These are phyloP conservation scores for Donacobius atricapilla DNA, from an alignment of 2,113 vertebrate genomes.

Conservation along the genomic window DNA sequence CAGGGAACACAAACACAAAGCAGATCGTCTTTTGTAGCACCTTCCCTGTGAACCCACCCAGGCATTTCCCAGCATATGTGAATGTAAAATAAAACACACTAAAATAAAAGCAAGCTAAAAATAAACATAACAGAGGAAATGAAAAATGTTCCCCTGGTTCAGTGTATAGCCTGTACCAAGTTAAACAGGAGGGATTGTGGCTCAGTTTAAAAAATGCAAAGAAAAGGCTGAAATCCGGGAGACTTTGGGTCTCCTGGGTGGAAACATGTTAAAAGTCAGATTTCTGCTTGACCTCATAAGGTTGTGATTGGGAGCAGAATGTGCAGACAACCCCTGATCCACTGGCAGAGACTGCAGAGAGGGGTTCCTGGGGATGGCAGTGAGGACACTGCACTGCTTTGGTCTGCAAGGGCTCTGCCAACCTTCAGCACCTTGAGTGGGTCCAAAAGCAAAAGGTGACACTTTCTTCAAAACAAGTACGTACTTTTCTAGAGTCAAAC, in stretches of 20 bases:
- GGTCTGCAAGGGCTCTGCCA: background rate
- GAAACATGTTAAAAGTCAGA: background rate
- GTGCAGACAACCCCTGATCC: background rate
- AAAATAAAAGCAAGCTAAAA: slow-evolving; percentile 38
- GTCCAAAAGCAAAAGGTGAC: background rate
- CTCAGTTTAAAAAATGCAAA: background rate
- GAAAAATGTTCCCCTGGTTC: background rate
- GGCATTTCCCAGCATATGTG: slow-evolving; percentile 22
- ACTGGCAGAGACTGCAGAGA: background rate
- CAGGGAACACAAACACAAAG: background rate
- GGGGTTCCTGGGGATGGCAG: background rate
- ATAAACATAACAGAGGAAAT: background rate
- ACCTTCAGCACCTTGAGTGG: background rate
- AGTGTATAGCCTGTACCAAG: background rate
- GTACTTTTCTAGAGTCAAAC: background rate
- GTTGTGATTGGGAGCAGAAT: background rate
- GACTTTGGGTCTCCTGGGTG: background rate
- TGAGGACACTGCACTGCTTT: background rate
- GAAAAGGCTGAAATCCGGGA: background rate
- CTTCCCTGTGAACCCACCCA: slow-evolving; percentile 28
- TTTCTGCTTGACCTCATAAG: background rate
- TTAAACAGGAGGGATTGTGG: background rate
- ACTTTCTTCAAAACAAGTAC: background rate
- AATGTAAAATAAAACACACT: slow-evolving; percentile 22
- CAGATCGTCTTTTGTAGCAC: slow-evolving; percentile 9